A percentile compares a stretch with the other conserved stretches of the same genome.
phyloP scores from a whole-genome alignment of 2,888 invertebrate species.

The Polylopha cassiicola region DNA sequence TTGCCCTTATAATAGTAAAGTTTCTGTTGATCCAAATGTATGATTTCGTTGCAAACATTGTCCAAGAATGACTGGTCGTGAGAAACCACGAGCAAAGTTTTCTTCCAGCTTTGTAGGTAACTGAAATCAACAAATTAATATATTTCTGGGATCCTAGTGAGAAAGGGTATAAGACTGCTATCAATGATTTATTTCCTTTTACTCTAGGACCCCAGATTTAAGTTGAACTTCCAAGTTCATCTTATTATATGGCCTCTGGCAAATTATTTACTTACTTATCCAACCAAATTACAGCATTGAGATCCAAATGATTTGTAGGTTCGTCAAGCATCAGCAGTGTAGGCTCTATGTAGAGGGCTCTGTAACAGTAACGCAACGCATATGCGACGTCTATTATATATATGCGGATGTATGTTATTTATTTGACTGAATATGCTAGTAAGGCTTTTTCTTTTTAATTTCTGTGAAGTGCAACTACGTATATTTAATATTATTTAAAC shows the following conservation, averaged over 20 bases:
- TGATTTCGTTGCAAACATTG: slow-evolving; percentile 99
- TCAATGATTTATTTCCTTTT: too few relatives aligned
- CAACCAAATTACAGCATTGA: slow-evolving; percentile 99
- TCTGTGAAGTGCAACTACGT: too few relatives aligned
- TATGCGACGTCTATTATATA: too few relatives aligned
- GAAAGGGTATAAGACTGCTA: not conserved
- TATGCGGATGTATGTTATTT: too few relatives aligned
- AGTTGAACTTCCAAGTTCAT: too few relatives aligned
- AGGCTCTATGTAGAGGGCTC: slow-evolving; percentile 97
- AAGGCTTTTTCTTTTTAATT: too few relatives aligned
- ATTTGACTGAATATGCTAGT: too few relatives aligned
- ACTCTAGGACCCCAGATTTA: too few relatives aligned
- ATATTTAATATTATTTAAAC: too few relatives aligned
- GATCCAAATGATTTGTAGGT: slow-evolving; percentile 99
- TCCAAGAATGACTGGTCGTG: slow-evolving; percentile 99
- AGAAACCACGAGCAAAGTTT: slow-evolving; percentile 97
- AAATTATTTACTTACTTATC: slow-evolving; percentile 93
- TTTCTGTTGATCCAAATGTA: slow-evolving; percentile 96
- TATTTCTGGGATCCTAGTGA: not conserved
- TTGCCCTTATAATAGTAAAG: slow-evolving; percentile 98
- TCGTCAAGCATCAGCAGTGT: slow-evolving; percentile 98
- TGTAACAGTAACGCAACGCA: too few relatives aligned
- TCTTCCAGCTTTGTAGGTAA: slow-evolving; percentile 99
- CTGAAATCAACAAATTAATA: slow-evolving; percentile 59
- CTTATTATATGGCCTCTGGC: too few relatives aligned